Percentiles rank a stretch among this genome's conserved stretches.
phyloP scores from a whole-genome alignment of 2,113 vertebrate genomes.

The Crotalus helleri region DNA sequence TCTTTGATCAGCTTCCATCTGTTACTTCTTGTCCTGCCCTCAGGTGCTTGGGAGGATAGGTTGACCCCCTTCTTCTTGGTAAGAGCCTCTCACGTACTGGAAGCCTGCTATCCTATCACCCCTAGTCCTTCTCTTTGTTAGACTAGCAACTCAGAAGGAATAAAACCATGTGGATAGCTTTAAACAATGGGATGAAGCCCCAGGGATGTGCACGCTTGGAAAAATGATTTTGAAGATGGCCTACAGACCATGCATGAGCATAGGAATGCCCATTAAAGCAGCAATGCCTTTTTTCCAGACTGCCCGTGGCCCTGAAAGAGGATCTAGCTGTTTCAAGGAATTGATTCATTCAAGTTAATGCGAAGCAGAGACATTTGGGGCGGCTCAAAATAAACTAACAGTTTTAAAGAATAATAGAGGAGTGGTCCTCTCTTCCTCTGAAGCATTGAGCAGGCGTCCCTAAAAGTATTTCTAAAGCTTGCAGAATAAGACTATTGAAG shows the following conservation, averaged over 20 bases:
- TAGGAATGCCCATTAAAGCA: neutral
- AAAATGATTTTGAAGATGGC: neutral
- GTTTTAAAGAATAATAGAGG: neutral
- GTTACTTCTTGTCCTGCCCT: no score
- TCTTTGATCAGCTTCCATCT: no score
- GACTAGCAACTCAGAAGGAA: neutral
- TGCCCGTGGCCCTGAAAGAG: neutral
- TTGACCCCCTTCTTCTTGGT: no score
- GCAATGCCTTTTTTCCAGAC: neutral
- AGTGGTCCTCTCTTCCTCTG: neutral
- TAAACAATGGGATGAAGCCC: no score
- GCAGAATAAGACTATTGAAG: neutral
- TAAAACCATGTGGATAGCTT: neutral
- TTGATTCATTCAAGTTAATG: neutral
- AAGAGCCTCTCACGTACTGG: no score
- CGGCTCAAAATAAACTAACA: neutral
- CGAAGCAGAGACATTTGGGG: neutral
- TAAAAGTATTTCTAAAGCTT: neutral
- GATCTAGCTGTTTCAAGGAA: no score
- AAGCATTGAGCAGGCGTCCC: neutral
- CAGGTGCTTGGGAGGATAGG: no score
- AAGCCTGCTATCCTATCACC: no score
- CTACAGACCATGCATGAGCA: no score
- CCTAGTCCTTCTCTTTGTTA: no score
- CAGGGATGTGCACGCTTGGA: neutral